These are phyloP conservation scores for Dione vanillae DNA, from an alignment of 2,888 invertebrate genomes.

Conservation along the genomic window DNA sequence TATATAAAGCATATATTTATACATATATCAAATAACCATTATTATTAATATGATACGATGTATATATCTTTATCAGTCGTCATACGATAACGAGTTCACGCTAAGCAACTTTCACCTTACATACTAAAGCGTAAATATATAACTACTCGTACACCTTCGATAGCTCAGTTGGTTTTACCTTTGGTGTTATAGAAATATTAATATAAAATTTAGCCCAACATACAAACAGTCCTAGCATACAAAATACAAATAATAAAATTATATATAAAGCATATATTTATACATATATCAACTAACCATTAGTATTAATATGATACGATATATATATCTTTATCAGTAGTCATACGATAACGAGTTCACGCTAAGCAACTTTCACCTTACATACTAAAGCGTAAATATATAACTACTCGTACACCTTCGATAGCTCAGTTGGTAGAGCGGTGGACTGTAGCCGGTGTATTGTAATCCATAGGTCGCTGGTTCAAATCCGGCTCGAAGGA, in stretches of 20 bases:
- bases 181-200: too few relatives aligned
- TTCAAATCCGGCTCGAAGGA: slow-evolving; percentile 84
- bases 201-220: too few relatives aligned
- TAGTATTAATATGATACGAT: background rate
- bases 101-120: slow-evolving; percentile 22
- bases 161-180: slow-evolving; percentile 85
- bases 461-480: slow-evolving; percentile 86
- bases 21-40: background rate
- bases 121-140: slow-evolving; percentile 18
- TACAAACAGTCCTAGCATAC: too few relatives aligned
- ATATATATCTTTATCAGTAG: background rate
- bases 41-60: background rate
- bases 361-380: slow-evolving; percentile 21
- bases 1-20: background rate
- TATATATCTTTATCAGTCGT: slow-evolving; percentile 2
- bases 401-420: slow-evolving; percentile 63
- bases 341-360: slow-evolving; percentile 7
- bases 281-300: background rate
- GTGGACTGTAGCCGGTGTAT: slow-evolving; percentile 77
- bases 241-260: too few relatives aligned
- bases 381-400: slow-evolving; percentile 18
- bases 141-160: slow-evolving; percentile 65
- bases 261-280: background rate
- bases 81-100: slow-evolving; percentile 6
- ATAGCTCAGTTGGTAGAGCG: slow-evolving; percentile 85